phyloP scores from a whole-genome alignment of 1,140 invertebrate species.

The Trinorchestia longiramus region DNA sequence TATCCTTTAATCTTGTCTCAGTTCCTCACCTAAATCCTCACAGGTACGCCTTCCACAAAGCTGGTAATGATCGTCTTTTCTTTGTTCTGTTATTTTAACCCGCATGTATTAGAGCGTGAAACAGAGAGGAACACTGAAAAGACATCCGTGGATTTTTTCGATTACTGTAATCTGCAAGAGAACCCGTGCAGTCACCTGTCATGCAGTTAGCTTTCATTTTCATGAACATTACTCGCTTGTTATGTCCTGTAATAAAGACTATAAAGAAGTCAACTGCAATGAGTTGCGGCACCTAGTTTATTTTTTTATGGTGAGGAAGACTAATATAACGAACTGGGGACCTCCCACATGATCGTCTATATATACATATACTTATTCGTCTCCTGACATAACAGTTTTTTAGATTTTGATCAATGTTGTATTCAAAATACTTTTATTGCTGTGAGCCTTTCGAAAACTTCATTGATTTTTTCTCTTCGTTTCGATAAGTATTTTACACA shows the following conservation, averaged over 20 bases:
- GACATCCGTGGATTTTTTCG: not conserved
- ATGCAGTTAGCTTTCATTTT: not conserved
- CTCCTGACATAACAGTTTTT: not conserved
- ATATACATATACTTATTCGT: not conserved
- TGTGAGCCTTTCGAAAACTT: no score
- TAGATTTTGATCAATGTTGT: not conserved
- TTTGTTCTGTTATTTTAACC: no score
- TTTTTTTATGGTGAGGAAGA: not conserved
- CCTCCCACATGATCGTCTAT: not conserved
- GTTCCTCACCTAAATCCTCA: no score
- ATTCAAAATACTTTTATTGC: no score
- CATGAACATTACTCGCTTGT: not conserved
- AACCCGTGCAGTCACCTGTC: not conserved
- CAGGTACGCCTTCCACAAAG: no score
- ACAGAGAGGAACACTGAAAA: not conserved
- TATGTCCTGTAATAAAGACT: not conserved
- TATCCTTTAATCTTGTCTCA: no score
- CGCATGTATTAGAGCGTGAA: not conserved
- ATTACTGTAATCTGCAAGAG: not conserved
- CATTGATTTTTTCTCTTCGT: no score
- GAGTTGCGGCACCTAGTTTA: not conserved
- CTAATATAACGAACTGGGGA: not conserved
- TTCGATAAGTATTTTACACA: no score
- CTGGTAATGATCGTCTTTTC: no score
- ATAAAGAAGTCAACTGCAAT: not conserved